phyloP scores from a whole-genome alignment of 2,888 invertebrate genomes.

The Linnaemya tessellans region DNA sequence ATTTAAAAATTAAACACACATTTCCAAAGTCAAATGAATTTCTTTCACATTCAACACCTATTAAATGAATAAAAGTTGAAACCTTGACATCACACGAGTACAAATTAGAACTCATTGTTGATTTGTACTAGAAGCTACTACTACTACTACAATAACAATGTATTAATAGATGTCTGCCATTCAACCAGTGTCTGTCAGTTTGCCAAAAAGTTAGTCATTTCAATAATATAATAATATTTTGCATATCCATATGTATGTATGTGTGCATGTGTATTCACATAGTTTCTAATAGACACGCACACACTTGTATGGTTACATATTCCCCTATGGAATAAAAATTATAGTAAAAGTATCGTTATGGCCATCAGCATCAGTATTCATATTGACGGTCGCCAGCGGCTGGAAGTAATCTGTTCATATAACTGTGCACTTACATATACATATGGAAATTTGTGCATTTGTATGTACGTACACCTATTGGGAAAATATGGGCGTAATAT shows the following conservation, averaged over 20 bases:
- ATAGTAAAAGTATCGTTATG: constrained; percentile 61
- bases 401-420: constrained; percentile 66
- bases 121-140: no score
- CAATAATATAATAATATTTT: constrained; percentile 32
- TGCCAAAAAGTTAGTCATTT: constrained; percentile 44
- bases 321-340: constrained; percentile 50
- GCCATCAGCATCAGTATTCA: constrained; percentile 42
- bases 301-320: neutral
- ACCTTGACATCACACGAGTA: constrained; percentile 59
- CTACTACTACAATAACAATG: constrained; percentile 9
- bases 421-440: neutral
- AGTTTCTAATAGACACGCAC: neutral
- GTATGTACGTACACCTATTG: neutral
- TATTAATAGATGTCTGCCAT: constrained; percentile 43
- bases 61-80: constrained; percentile 50
- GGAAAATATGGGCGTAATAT: constrained; percentile 72
- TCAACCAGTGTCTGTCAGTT: constrained; percentile 35
- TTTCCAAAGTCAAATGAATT: neutral
- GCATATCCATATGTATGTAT: neutral
- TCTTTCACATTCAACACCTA: constrained; percentile 66
- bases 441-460: neutral
- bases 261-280: neutral
- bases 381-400: constrained; percentile 65
- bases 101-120: constrained; percentile 7
- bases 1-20: no score